phyloP scores from a whole-genome alignment of 1,140 invertebrate species.

The Amyelois transitella region DNA sequence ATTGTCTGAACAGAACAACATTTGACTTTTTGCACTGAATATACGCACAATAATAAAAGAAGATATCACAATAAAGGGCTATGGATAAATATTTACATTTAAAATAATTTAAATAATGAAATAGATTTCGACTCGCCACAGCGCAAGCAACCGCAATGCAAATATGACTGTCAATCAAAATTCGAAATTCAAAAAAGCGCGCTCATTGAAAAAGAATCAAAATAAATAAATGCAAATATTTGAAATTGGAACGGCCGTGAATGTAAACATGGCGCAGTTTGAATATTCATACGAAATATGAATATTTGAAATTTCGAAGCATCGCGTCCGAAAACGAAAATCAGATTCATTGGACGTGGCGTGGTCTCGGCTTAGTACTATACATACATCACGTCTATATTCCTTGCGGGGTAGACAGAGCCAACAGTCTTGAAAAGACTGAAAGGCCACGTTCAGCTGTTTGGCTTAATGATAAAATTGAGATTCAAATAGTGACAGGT shows the following conservation, averaged over 20 bases:
- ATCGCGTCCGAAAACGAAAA: constrained; percentile 51
- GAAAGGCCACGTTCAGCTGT: no score
- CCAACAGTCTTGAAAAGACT: no score
- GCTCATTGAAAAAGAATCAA: constrained; percentile 32
- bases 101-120: constrained; percentile 13
- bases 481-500: no score
- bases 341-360: constrained; percentile 48
- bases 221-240: constrained; percentile 69
- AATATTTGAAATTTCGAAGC: constrained; percentile 64
- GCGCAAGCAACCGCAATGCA: constrained; percentile 11
- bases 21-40: no score
- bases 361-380: not conserved
- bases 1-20: no score
- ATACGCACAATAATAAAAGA: not conserved
- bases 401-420: no score
- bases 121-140: constrained; percentile 6
- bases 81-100: constrained; percentile 7
- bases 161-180: constrained; percentile 21
- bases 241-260: constrained; percentile 61
- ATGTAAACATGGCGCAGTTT: constrained; percentile 58
- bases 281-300: constrained; percentile 67
- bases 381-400: not conserved
- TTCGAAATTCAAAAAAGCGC: constrained; percentile 16
- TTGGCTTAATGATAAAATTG: no score
- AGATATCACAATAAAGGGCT: constrained; percentile 11